These are phyloP conservation scores for Cephus cinctus DNA, from an alignment of 1,140 invertebrate species.

Conservation along the genomic window DNA sequence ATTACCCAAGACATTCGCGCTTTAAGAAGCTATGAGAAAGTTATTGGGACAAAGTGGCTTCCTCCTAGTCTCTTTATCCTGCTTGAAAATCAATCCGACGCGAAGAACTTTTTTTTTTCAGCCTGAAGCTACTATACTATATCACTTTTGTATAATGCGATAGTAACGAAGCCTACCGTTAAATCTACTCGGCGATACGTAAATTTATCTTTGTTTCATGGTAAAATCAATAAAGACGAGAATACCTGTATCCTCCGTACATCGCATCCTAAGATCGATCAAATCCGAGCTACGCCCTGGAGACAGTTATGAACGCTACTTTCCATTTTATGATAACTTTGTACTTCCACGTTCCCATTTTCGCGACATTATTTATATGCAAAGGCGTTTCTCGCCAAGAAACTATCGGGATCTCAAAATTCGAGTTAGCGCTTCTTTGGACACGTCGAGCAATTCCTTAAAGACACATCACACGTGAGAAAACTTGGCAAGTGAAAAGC, in stretches of 20 bases:
- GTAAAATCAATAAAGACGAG: constrained; percentile 39
- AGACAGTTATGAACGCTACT: constrained; percentile 17
- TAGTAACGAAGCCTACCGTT: not conserved
- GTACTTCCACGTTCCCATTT: constrained; percentile 31
- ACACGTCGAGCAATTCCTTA: constrained; percentile 27
- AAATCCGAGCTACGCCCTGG: not conserved
- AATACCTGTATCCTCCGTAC: too few relatives aligned
- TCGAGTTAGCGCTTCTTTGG: constrained; percentile 40
- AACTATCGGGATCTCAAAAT: constrained; percentile 36
- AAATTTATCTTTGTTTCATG: constrained; percentile 27
- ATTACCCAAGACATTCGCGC: too few relatives aligned
- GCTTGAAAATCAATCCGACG: too few relatives aligned
- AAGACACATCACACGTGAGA: constrained; percentile 37
- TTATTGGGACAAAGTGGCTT: too few relatives aligned
- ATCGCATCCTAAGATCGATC: too few relatives aligned
- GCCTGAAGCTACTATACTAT: not conserved
- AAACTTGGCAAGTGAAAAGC: too few relatives aligned
- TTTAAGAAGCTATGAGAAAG: too few relatives aligned
- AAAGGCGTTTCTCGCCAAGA: constrained; percentile 25
- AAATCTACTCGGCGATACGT: constrained; percentile 19
- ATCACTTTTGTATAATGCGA: too few relatives aligned
- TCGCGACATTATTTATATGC: constrained; percentile 43
- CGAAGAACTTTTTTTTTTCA: too few relatives aligned
- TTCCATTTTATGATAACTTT: constrained; percentile 22
- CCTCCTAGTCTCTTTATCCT: too few relatives aligned